Evolutionary conservation across 2,888 invertebrate genomes (phyloP).

Genomic region (Mythimna lalbum): DNA sequence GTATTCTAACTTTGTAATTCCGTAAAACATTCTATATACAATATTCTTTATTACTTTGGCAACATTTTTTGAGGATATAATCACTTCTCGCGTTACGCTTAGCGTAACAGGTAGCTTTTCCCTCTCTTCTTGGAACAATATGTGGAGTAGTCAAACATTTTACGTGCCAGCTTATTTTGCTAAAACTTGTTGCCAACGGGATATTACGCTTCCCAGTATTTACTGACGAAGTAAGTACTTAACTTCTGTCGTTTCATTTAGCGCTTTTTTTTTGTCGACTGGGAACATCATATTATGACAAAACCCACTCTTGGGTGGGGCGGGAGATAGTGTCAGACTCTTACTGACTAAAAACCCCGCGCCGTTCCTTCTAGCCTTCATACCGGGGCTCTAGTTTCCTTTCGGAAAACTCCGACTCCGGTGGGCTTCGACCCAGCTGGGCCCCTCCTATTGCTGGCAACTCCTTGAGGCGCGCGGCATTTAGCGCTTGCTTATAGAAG

Average conservation of each 20-base stretch:
- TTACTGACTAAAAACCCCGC: too few relatives aligned
- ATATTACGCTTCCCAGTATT: conserved; percentile 9
- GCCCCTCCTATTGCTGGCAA: too few relatives aligned
- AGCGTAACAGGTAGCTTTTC: conserved; percentile 32
- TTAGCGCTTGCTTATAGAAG: neutral
- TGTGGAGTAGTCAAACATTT: conserved; percentile 14
- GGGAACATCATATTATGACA: too few relatives aligned
- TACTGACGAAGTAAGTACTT: neutral
- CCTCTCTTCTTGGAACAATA: conserved; percentile 23
- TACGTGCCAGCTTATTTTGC: conserved; percentile 14
- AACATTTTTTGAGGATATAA: conserved; percentile 9
- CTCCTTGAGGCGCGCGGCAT: too few relatives aligned
- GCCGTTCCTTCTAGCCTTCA: too few relatives aligned
- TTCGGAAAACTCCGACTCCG: too few relatives aligned
- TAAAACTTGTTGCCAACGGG: conserved; percentile 20
- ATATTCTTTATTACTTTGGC: neutral
- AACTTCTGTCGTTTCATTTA: neutral
- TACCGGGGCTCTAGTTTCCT: too few relatives aligned
- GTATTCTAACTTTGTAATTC: too few relatives aligned
- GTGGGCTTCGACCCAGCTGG: too few relatives aligned
- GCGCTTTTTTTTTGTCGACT: too few relatives aligned
- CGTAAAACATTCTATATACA: neutral
- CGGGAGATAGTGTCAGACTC: too few relatives aligned
- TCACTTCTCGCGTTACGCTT: neutral
- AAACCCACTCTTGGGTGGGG: too few relatives aligned